Evolutionary conservation across 2,797 vertebrate genomes (phyloP), one percentile per base, ranked within the genome.

Genomic region (Betta splendens): DNA sequence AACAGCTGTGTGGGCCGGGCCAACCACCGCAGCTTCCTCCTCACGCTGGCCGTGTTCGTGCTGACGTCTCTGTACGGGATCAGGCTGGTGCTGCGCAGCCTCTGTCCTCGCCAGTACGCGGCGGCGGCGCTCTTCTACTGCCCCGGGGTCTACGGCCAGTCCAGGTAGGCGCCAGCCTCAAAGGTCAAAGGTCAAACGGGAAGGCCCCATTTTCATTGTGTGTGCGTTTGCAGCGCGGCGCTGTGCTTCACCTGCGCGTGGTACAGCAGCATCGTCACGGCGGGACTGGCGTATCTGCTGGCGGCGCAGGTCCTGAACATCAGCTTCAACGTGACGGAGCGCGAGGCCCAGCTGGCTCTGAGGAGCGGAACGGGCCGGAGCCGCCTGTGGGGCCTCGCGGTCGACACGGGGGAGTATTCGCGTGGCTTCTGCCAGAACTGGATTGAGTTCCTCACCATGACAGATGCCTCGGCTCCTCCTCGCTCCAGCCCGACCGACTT

Each of bases 1-100:
- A 97, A 99, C 91, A 96, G 93, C 92, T 99, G 97, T 54, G 95
- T 99, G 44, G 98, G 98, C 71, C 94, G 94, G 81, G 92, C 90
- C 50, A 99, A 99, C 84, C 98, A 99, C 75, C 92, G 91, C 79
- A 94, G 92, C 42, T 99, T 98, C 85, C 88, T 99, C 84, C 89
- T 98, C 86, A 95, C 92, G 9, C 94, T 99, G 21, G 81, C 70
- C 48, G 74, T 94, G 87, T 98, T 99, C 88, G 79, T 95, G 86
- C 64, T 95, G 69, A 98, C 96, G 17, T 94, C 96, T 2, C 58
- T 95, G 33, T 98, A 96, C 0, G 98, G 96, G 69, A 96, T 98
- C 84, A 88, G 67, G 1, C 28, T 98, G 91, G 96, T 97, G 46
- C 88, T 99, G 61, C 72, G 85, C 64, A 94, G 93, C 56, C 56